These are phyloP conservation scores for Colostygia pectinataria DNA, from an alignment of 2,888 invertebrate genomes.

Conservation along the genomic window DNA sequence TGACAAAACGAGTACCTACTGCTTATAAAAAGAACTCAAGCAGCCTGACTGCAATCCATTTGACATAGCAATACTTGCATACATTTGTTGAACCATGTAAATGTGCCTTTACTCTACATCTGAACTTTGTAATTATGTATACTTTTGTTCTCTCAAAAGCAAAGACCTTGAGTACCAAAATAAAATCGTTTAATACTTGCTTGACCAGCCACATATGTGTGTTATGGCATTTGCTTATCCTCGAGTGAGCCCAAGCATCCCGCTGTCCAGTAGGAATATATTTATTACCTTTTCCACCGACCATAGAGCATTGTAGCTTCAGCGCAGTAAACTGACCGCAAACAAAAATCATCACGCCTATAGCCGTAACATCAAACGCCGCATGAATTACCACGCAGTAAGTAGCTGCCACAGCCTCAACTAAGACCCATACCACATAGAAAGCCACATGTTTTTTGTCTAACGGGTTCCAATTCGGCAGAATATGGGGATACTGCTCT, in stretches of 20 bases:
- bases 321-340: constrained; percentile 60
- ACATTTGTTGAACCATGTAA: too few species aligned
- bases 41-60: too few species aligned
- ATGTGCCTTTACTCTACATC: too few species aligned
- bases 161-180: neutral
- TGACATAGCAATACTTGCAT: too few species aligned
- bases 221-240: constrained; percentile 56
- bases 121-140: too few species aligned
- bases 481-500: constrained; percentile 53
- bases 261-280: constrained; percentile 40
- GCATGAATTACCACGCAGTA: constrained; percentile 59
- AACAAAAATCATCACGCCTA: constrained; percentile 65
- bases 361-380: constrained; percentile 56
- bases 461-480: constrained; percentile 60
- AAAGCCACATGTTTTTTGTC: constrained; percentile 43
- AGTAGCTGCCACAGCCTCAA: constrained; percentile 51
- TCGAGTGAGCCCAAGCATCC: constrained; percentile 53
- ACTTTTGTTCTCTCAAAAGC: too few species aligned
- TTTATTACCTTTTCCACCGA: constrained; percentile 52
- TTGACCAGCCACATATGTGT: constrained; percentile 49
- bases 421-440: constrained; percentile 46
- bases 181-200: constrained; percentile 44
- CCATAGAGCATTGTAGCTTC: constrained; percentile 48
- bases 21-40: too few species aligned
- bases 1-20: too few species aligned